Base-by-base conservation (phyloP, 2,797 vertebrate species). In the Balearica regulorum region DNA sequence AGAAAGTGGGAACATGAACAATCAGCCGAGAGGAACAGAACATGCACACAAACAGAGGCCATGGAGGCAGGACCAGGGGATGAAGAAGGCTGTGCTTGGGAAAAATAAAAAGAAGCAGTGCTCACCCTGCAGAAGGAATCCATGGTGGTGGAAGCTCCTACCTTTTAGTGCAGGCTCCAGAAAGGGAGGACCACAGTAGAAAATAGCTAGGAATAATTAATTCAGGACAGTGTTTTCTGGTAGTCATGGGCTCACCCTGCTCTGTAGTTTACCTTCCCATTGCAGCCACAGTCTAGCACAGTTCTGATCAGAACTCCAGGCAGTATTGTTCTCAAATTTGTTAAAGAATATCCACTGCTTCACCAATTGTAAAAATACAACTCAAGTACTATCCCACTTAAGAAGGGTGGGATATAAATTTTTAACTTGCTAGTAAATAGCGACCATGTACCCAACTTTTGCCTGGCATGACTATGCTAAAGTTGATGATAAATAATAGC, bases 271-370 rank as follows among this genome's bases (percentile, higher is more conserved):
- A 43, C 6, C 15, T 31, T 87, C 16, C 22, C 33, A 62, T 9
- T 14, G 28, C 72, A 76, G 20, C 4, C 39, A 29, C 17, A 1
- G 1, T 9, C 16, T 5, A 8, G 14, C 2, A 1, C 14, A 33
- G 20, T 39, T 68, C 33, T 60, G n/a, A 54, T 10, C 31, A 62
- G 39, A 72, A 44, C 25, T 68, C 26, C 18, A 62, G 31, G 10
- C 18, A 20, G 11, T 44, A 46, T 46, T 1, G 2, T 62, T 83
- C 20, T 68, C 28, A 60, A 33, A 24, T 41, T 46, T 64, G 64
- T 68, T 83, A 29, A 76, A 51, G 21, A 54, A 61, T 3, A 4
- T 26, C 10, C 44, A 66, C 9, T 39, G 9, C 15, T 91, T 93
- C 72, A 55, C 16, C 22, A 62, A 2, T 12, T 48, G 3, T 21